Evolutionary conservation across 2,888 invertebrate genomes (phyloP).

Genomic region (Platycheirus rosarum): DNA sequence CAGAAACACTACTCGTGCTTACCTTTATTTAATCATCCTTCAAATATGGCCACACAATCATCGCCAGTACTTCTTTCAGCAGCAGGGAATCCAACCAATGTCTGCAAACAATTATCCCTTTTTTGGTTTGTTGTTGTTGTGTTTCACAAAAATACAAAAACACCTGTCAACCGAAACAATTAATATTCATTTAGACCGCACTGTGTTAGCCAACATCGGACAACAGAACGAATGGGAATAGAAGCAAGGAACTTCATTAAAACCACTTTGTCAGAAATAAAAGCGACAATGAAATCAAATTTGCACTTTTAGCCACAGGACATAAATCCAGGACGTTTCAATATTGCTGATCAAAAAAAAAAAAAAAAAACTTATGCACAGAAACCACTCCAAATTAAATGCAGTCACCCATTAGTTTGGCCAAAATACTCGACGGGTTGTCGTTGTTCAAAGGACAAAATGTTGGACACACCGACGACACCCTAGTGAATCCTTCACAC

Average conservation of each 20-base stretch:
- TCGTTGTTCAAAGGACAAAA: conserved; percentile 14
- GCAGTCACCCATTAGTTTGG: conserved; percentile 21
- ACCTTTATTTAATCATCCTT: conserved; percentile 63
- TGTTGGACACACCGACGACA: conserved; percentile 28
- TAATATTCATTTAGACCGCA: conserved; percentile 66
- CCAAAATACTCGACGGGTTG: neutral
- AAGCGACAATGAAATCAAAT: conserved; percentile 39
- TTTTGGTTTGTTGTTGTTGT: conserved; percentile 22
- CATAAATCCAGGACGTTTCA: neutral
- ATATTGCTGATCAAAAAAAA: neutral
- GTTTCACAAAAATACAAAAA: neutral
- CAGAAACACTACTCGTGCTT: conserved; percentile 4
- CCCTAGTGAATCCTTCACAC: conserved; percentile 20
- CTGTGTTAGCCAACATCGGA: conserved; percentile 25
- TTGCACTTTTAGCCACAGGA: conserved; percentile 44
- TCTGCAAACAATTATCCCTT: conserved; percentile 70
- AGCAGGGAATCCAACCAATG: conserved; percentile 51
- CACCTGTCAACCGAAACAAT: conserved; percentile 54
- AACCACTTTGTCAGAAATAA: conserved; percentile 25
- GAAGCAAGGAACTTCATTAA: conserved; percentile 52
- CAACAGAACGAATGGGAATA: neutral
- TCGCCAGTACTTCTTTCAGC: conserved; percentile 22
- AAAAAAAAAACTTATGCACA: conserved; percentile 18
- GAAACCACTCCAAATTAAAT: conserved; percentile 41
- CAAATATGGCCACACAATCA: conserved; percentile 42